Conservation (phyloP, 2,113 vertebrate genomes). For the Micronisus gabar region DNA sequence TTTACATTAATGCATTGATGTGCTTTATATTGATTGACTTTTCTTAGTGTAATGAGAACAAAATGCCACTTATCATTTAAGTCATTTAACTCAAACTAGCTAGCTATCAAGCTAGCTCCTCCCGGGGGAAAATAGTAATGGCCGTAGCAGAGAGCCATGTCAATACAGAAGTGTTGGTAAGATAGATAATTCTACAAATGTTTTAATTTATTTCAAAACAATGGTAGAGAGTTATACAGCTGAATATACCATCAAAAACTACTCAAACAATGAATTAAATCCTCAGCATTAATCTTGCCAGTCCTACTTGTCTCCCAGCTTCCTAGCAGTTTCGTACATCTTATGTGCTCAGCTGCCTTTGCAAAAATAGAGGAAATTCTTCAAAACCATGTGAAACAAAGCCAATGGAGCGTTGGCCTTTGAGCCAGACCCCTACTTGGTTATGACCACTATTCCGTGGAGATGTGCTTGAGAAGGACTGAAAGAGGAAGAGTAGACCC, state of each 20-base stretch:
- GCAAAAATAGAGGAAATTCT: not conserved
- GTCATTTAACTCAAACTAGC: conserved; percentile 54
- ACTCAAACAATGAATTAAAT: not conserved
- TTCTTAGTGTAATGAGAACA: conserved; percentile 15
- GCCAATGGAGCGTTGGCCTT: not conserved
- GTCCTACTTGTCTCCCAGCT: not conserved
- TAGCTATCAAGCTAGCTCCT: conserved; percentile 22
- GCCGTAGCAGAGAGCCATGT: not conserved
- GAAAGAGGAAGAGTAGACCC: not conserved
- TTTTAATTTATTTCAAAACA: conserved; percentile 41
- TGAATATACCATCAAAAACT: not conserved
- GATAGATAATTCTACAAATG: not conserved
- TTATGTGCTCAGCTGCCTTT: not conserved
- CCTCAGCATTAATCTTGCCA: not conserved
- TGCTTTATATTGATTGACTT: conserved; percentile 46
- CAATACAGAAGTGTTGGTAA: not conserved
- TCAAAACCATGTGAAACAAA: not conserved
- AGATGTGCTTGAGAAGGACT: not conserved
- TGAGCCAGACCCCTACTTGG: not conserved
- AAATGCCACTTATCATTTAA: conserved; percentile 49
- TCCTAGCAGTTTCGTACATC: not conserved
- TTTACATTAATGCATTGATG: conserved; percentile 56
- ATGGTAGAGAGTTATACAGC: not conserved
- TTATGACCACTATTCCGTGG: not conserved
- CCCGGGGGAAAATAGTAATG: not conserved